Evolutionary conservation across 2,113 vertebrate species (phyloP), one percentile per base, ranked within the genome.

Genomic region (Phasianus colchicus): DNA sequence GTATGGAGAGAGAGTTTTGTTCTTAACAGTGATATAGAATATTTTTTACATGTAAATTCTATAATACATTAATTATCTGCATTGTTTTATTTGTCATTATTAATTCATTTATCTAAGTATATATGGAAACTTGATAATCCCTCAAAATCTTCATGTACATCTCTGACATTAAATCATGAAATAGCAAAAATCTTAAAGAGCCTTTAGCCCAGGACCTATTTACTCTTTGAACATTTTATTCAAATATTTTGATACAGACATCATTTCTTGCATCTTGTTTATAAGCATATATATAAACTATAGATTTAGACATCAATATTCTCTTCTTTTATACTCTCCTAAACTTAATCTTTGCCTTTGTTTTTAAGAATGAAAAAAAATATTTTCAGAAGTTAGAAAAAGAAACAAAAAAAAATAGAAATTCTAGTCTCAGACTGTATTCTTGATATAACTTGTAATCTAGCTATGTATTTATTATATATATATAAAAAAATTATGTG

Each of bases 361-460:
- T 82, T 79, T 47, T 61, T 21, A 69, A 2, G 0, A 86, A 67
- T 14, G 8, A 50, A 57, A 40, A 48, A 48, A 32, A 32, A 30
- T 4, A 1, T 27, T 55, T 90, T 50, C 27, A 17, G 38, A 40
- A 78, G 4, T 11, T 57, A 5, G 15, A 79, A 95, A 95, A 80
- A 75, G 15, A 48, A 61, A 34, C 9, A 72, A 80, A 45, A 58
- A 66, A 18, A 45, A 48, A 48, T 83, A 19, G 88, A 95, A 91
- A 95, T 90, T 74, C 55, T 38, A 57, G 63, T 82, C 79, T 87
- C 34, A 92, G 58, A 18, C 19, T 76, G 11, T 29, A 81, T 93
- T 96, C 97, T 76, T 48, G 13, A 95, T 91, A 42, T 61, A 95
- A 90, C 74, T 63, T 82, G 48, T 38, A 78, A n/a, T 63, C 64